Evolutionary conservation across 2,888 invertebrate species (phyloP), one percentile per base, ranked within the genome.

Genomic region (Temnothorax ravouxi): DNA sequence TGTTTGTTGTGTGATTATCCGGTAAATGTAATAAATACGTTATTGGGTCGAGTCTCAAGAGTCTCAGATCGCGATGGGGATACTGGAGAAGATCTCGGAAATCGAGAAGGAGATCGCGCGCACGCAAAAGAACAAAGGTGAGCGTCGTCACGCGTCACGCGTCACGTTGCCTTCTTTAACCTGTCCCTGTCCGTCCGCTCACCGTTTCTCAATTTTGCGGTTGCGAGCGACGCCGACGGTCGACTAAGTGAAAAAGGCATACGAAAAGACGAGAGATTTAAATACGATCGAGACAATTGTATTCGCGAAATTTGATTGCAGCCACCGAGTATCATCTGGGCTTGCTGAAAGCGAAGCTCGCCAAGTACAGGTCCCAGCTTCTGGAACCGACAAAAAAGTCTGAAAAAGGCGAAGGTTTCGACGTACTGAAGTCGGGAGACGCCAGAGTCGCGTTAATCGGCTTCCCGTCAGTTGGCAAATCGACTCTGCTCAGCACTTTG

Each of bases 271-370:
- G 29, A 18, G 29, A 25, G 15, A 50, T 18, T 29, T 13, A 6
- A 56, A 67, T 13, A 15, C 18, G 6, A 13, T 29, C 62, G 5
- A n/a, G 2, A 29, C 25, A 9, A 54, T n/a, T 74, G 25, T 21
- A 62, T 9, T 54, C 15, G 13, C 50, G 18, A 50, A 64, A 74
- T 79, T 84, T 47, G 80, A 84, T 95, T 96, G 86, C 95, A 99
- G 99, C 99, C 9, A 99, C 99, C 92, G 99, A 99, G 95, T 99
- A 99, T 93, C 99, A 99, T 96, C 97, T 99, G 95, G 99, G 99
- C 59, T 96, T 99, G 66, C 95, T 99, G 82, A 99, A 99, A 95
- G 99, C 99, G 0, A 99, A 99, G 95, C 95, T 99, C 94, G 99
- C 99, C 0, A 99, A 99, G 94, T 99, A 99, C 94, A 96, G 99